Evolutionary conservation across 2,113 vertebrate genomes (phyloP).

Genomic region (Gasterosteus nipponicus): DNA sequence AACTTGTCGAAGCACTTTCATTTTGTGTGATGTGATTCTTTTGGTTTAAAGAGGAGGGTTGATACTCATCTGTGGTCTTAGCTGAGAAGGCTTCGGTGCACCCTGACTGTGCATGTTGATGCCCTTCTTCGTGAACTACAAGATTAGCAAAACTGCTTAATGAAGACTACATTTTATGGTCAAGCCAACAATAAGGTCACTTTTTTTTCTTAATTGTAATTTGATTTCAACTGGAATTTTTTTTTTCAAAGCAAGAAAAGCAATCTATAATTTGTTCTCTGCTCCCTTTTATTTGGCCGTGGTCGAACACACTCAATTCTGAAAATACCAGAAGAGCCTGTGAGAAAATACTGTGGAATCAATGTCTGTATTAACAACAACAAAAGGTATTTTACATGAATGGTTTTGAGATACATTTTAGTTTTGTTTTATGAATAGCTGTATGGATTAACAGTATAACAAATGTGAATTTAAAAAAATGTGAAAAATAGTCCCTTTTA

Average conservation of each 20-base stretch:
- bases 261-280: slow-evolving; percentile 39
- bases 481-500: slow-evolving; percentile 83
- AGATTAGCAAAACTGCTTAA: slow-evolving; percentile 55
- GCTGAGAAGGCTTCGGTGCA: slow-evolving; percentile 52
- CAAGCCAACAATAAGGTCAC: slow-evolving; percentile 56
- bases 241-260: slow-evolving; percentile 33
- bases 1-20: slow-evolving; percentile 71
- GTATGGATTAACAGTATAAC: slow-evolving; percentile 82
- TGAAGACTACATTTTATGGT: slow-evolving; percentile 54
- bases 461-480: slow-evolving; percentile 83
- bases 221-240: slow-evolving; percentile 36
- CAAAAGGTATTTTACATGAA: slow-evolving; percentile 79
- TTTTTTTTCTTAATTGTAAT: slow-evolving; percentile 35
- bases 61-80: slow-evolving; percentile 59
- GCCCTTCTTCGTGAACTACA: slow-evolving; percentile 57
- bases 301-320: slow-evolving; percentile 58
- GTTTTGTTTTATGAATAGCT: slow-evolving; percentile 80
- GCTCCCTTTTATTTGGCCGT: slow-evolving; percentile 58
- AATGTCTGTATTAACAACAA: slow-evolving; percentile 76
- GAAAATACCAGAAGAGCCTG: slow-evolving; percentile 58
- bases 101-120: slow-evolving; percentile 57
- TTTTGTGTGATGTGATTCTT: slow-evolving; percentile 73
- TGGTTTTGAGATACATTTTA: slow-evolving; percentile 73
- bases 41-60: slow-evolving; percentile 49
- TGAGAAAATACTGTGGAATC: slow-evolving; percentile 74